Evolutionary conservation across 2,797 vertebrate genomes (phyloP).

Genomic region (Zenarchopterus dispar): DNA sequence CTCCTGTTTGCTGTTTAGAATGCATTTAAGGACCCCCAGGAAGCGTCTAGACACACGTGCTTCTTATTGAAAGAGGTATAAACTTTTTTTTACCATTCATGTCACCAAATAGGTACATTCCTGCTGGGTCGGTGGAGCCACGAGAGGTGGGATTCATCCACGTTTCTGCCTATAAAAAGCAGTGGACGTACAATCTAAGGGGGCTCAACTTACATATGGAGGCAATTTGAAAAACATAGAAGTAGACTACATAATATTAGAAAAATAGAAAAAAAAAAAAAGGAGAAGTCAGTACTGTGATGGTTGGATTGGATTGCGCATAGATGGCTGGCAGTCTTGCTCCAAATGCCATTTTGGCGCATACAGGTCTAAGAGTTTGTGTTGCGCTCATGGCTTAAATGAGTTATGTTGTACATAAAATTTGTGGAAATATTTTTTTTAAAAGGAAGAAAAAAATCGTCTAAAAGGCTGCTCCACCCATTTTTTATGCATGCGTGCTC

Average conservation of each 20-base stretch:
- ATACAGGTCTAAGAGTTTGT: no score
- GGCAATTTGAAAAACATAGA: no score
- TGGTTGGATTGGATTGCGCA: no score
- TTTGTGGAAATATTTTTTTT: no score
- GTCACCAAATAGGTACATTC: conserved; percentile 34
- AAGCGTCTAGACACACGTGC: conserved; percentile 11
- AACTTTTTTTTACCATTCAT: conserved; percentile 51
- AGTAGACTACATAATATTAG: neutral
- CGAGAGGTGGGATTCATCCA: conserved; percentile 41
- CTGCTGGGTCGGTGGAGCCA: conserved; percentile 59
- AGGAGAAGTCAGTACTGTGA: neutral
- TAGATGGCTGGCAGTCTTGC: no score
- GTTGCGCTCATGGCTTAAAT: no score
- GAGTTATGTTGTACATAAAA: no score
- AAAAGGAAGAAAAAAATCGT: no score
- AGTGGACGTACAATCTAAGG: neutral
- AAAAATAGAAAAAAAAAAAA: neutral
- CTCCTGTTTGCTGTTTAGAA: conserved; percentile 27
- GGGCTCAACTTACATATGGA: neutral
- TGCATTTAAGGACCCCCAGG: conserved; percentile 25
- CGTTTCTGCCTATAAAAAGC: conserved; percentile 19
- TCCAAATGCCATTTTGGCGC: no score
- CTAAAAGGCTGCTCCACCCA: no score
- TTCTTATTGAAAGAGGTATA: conserved; percentile 29
- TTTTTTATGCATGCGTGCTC: neutral